Percentiles rank a stretch among this genome's conserved stretches.
These are phyloP conservation scores for Philypnodon macrostomus DNA, from an alignment of 2,797 vertebrate species.

Conservation along the genomic window DNA sequence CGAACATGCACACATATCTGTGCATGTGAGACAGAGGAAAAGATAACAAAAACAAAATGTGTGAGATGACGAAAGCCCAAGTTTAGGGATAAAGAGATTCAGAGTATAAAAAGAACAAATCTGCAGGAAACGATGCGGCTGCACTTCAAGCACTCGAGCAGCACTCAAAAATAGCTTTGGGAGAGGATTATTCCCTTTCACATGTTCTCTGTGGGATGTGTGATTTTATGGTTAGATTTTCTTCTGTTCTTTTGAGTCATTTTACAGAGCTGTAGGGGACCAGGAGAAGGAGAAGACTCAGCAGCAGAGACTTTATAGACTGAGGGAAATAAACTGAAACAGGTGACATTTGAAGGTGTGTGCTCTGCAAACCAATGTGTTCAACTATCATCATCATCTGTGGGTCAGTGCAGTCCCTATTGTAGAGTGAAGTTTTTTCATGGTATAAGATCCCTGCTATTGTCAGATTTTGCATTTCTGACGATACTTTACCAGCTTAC, in stretches of 20 bases:
- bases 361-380: background rate
- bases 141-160: slow-evolving; percentile 22
- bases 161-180: slow-evolving; percentile 14
- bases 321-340: slow-evolving; percentile 11
- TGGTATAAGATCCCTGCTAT: no score
- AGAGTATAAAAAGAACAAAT: slow-evolving; percentile 19
- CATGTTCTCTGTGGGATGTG: slow-evolving; percentile 15
- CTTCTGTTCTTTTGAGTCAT: slow-evolving; percentile 17
- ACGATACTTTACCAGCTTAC: no score
- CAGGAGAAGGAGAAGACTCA: slow-evolving; percentile 3
- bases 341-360: background rate
- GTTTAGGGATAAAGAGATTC: slow-evolving; percentile 23
- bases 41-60: slow-evolving; percentile 34
- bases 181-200: slow-evolving; percentile 30
- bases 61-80: slow-evolving; percentile 14
- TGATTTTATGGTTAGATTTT: slow-evolving; percentile 29
- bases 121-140: slow-evolving; percentile 7
- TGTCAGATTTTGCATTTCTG: no score
- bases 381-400: no score
- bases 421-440: no score
- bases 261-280: slow-evolving; percentile 16
- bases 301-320: slow-evolving; percentile 6
- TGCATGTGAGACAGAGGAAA: slow-evolving; percentile 20
- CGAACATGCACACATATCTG: slow-evolving; percentile 36
- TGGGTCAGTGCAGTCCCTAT: no score